Evolutionary conservation across 92 coral and sea anemone genomes (phyloP).

Genomic region (Ricordea florida): DNA sequence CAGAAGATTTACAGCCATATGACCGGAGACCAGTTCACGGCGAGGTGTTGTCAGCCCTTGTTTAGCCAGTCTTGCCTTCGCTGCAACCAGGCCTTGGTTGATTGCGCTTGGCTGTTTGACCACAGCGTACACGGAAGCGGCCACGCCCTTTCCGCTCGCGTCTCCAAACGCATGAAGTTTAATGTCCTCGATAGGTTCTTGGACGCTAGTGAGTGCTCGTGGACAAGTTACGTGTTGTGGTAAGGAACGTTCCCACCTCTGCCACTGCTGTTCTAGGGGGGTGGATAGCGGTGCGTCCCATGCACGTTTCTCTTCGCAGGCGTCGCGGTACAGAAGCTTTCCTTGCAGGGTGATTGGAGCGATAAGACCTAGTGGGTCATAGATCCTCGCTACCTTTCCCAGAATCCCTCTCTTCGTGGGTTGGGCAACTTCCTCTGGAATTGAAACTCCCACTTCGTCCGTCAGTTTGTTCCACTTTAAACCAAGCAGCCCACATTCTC

Average conservation of each 20-base stretch:
- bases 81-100: constrained; percentile 44
- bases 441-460: constrained; percentile 25
- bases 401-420: constrained; percentile 52
- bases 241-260: constrained; percentile 41
- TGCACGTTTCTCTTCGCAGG: constrained; percentile 39
- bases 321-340: constrained; percentile 42
- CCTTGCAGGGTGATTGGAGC: constrained; percentile 49
- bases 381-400: constrained; percentile 33
- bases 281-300: constrained; percentile 48
- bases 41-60: constrained; percentile 67
- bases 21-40: constrained; percentile 65
- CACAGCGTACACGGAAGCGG: constrained; percentile 58
- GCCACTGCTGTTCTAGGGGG: constrained; percentile 24
- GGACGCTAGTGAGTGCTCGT: constrained; percentile 16
- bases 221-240: constrained; percentile 13
- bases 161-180: constrained; percentile 61
- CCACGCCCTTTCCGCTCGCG: constrained; percentile 54
- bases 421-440: constrained; percentile 13
- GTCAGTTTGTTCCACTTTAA: constrained; percentile 38
- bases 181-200: constrained; percentile 22
- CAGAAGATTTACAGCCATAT: constrained; percentile 60
- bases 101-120: constrained; percentile 20
- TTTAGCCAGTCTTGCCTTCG: constrained; percentile 57
- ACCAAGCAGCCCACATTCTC: constrained; percentile 45
- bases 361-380: constrained; percentile 56